Base-by-base conservation (phyloP, 2,888 invertebrate genomes). In the Dioctria linearis region DNA sequence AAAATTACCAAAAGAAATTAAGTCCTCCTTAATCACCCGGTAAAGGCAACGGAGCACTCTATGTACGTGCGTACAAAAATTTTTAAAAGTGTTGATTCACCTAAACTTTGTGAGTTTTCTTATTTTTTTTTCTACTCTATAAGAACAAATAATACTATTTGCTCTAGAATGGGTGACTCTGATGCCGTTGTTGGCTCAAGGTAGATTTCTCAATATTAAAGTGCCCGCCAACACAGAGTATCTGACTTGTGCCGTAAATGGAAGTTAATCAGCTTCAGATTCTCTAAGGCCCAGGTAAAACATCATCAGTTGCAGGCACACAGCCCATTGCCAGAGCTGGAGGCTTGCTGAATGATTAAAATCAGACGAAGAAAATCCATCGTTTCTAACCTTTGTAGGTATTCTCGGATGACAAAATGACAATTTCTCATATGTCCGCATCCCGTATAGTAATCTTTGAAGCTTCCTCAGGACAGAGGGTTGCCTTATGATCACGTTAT, bases 141-240 rank as follows among this genome's bases (percentile, higher is more conserved):
- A 37, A 67, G 49, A 46, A 69, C 51, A 51, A 54, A 54, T 54
- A 54, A 54, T 54, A 54, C 54, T 54, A 54, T 54, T 11, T 69
- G 69, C 69, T 69, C 42, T 39, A 49, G 42, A 69, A 69, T 49
- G 69, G 69, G 69, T 69, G 69, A 69, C 69, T 46, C 6, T 51
- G 39, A 25, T 69, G 51, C 69, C 3, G 69, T 37, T 51, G 49
- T 25, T 9, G 69, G 25, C n/a, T 25, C 25, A 25, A 25, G 25
- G 25, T 25, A 25, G 25, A 39, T 69, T 69, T 69, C 69, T 69
- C 69, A 69, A 69, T 69, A 69, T 69, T 69, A 69, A 89, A 88
- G 88, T 86, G 86, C 86, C 84, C 86, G 84, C 86, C 84, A 81
- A 81, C 81, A 73, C 79, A 65, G 69, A 46, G 46, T 73, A 79